Percentiles rank a stretch among this genome's conserved stretches.
These are phyloP conservation scores for Copsychus sechellarum DNA, from an alignment of 2,113 vertebrate genomes.

Conservation along the genomic window DNA sequence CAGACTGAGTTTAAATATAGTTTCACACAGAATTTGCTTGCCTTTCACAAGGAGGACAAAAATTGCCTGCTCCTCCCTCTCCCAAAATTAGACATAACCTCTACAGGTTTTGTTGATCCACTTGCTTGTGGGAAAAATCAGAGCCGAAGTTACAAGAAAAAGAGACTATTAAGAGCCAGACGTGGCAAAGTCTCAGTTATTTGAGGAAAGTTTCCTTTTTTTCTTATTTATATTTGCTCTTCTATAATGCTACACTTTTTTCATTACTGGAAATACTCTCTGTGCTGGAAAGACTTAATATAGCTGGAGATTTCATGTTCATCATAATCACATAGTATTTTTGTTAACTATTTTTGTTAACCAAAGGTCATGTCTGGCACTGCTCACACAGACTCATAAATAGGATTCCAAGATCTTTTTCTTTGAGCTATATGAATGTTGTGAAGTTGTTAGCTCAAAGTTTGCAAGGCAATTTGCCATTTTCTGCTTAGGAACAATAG, in stretches of 20 bases:
- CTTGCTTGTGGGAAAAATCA: background rate
- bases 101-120: background rate
- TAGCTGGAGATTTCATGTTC: background rate
- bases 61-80: background rate
- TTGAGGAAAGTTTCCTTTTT: background rate
- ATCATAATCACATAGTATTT: background rate
- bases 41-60: background rate
- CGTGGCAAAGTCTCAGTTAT: background rate
- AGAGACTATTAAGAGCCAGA: fast-evolving
- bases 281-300: background rate
- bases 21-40: background rate
- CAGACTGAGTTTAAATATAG: background rate
- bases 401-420: background rate
- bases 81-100: background rate
- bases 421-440: background rate
- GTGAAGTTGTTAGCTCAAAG: background rate
- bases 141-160: background rate
- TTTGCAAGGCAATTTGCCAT: background rate
- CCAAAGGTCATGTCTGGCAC: background rate
- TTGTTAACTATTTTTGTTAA: background rate
- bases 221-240: background rate
- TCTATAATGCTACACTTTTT: background rate
- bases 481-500: background rate
- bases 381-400: background rate
- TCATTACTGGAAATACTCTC: background rate